Conservation (phyloP, 2,797 vertebrate species). For the Corythornis leucogaster region DNA sequence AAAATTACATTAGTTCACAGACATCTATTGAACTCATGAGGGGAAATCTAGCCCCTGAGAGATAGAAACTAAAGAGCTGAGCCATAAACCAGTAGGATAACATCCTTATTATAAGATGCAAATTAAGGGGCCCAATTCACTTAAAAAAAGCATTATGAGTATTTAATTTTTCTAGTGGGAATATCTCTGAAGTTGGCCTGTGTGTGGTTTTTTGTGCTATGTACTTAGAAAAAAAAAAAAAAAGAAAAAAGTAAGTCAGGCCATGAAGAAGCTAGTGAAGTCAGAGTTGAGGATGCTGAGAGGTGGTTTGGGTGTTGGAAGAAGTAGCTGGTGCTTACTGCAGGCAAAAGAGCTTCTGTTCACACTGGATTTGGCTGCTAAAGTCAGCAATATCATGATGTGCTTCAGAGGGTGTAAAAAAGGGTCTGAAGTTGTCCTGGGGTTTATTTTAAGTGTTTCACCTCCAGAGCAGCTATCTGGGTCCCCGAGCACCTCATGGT, state of each 20-base stretch:
- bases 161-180: constrained; percentile 86
- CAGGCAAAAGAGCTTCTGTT: neutral
- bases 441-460: neutral
- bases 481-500: neutral
- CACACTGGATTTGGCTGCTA: neutral
- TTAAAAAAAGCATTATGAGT: constrained; percentile 84
- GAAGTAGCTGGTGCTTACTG: neutral
- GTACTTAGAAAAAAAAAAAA: constrained; percentile 63
- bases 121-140: constrained; percentile 83
- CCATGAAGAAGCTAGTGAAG: neutral
- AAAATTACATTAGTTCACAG: constrained; percentile 81
- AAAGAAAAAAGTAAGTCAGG: neutral
- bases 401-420: neutral
- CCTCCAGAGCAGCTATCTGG: neutral
- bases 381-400: neutral
- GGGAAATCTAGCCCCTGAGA: constrained; percentile 83
- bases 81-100: constrained; percentile 83
- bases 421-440: neutral
- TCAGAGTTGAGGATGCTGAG: neutral
- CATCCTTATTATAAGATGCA: constrained; percentile 87
- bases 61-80: constrained; percentile 80
- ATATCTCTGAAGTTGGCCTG: constrained; percentile 80
- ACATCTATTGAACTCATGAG: constrained; percentile 82
- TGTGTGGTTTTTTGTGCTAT: constrained; percentile 60
- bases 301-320: neutral